phyloP scores from a whole-genome alignment of 2,888 invertebrate species.

The Agriopis leucophaearia region DNA sequence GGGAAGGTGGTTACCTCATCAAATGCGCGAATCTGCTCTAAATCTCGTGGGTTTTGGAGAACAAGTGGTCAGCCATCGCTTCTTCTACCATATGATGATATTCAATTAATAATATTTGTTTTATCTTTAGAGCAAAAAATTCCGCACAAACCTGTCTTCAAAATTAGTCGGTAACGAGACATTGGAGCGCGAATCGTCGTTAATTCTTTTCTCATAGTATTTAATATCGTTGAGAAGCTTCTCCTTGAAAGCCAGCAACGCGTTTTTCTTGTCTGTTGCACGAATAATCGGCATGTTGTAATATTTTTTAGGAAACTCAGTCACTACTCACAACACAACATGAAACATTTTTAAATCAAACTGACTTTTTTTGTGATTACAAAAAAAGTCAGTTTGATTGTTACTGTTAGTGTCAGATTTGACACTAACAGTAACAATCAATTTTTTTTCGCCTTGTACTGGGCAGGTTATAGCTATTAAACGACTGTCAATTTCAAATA shows the following conservation, averaged over 20 bases:
- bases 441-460: too few relatives aligned
- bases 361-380: conserved; percentile 3
- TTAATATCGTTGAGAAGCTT: conserved; percentile 63
- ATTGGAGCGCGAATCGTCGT: conserved; percentile 52
- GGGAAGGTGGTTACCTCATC: too few relatives aligned
- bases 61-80: too few relatives aligned
- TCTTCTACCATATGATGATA: too few relatives aligned
- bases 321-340: conserved; percentile 15
- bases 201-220: conserved; percentile 64
- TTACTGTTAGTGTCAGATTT: not conserved
- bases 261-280: conserved; percentile 52
- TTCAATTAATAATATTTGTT: not conserved
- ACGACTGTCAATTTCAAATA: not conserved
- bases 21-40: too few relatives aligned
- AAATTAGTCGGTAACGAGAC: conserved; percentile 54
- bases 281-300: conserved; percentile 30
- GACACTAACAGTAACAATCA: too few relatives aligned
- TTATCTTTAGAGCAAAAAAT: too few relatives aligned
- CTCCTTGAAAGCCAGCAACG: conserved; percentile 62
- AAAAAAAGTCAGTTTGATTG: too few relatives aligned
- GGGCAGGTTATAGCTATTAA: too few relatives aligned
- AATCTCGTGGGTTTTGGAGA: too few relatives aligned
- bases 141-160: conserved; percentile 48
- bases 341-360: conserved; percentile 8
- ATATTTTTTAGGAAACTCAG: not conserved